Base-by-base conservation (phyloP, 2,113 vertebrate genomes). In the Pardalotus punctatus region DNA sequence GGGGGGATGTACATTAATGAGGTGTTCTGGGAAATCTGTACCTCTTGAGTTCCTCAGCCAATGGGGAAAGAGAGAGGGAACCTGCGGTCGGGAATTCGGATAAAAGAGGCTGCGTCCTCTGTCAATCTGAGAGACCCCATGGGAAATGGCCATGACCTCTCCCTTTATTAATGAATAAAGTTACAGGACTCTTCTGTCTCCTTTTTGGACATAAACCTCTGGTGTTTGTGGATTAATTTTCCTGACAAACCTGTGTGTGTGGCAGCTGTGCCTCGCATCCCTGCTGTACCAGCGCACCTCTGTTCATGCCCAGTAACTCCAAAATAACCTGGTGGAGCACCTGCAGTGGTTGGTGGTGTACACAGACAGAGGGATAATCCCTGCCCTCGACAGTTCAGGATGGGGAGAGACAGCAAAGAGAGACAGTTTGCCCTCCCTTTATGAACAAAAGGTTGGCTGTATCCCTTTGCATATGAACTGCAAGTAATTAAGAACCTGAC, bases 261-360 rank as follows among this genome's bases (percentile, higher is more conserved):
- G 36, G 23, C 50, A 47, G 24, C 23, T 45, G 25, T 4, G 12
- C 24, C 20, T 10, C 7, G n/a, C 19, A 19, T 79, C 42, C 60
- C 51, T 48, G 42, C 62, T 16, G 23, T 6, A 29, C 40, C 50
- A 42, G 25, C 3, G n/a, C 43, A 35, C 18, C 27, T 67, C 81
- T 53, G 22, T 12, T 45, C 51, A 38, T 14, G 31, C 5, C 78
- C 65, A 74, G n/a, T 2, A 60, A 70, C 25, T 28, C 38, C 2
- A 2, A 0, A 31, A 40, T 2, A 71, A n/a, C 35, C 16, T 71
- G 35, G 38, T 69, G 38, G 24, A 73, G n/a, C 36, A 40, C 2
- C n/a, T 61, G 11, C 64, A 64, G 40, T 8, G 40, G 9, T 4
- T 3, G 2, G 2, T 6, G 25, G 1, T 13, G 31, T 12, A 6